phyloP scores from a whole-genome alignment of 2,113 vertebrate species.

The Fregata magnificens region DNA sequence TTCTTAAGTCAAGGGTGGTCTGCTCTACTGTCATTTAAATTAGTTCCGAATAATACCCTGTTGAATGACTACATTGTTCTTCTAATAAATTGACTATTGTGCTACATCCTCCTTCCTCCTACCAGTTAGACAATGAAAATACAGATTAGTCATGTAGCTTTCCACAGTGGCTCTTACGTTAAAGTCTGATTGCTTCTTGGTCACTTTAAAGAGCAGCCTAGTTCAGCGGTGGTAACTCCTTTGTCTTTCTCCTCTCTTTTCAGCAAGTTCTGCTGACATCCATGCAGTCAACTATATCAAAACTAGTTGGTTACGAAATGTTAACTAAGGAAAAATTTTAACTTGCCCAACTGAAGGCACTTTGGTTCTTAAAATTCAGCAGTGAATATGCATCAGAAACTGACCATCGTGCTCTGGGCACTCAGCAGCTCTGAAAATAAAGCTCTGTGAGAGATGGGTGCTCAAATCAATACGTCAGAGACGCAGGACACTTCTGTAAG shows the following conservation, averaged over 20 bases:
- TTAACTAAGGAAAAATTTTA: not conserved
- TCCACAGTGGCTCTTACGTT: not conserved
- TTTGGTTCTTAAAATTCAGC: not conserved
- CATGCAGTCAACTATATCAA: not conserved
- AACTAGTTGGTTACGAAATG: not conserved
- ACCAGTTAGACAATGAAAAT: conserved; percentile 33
- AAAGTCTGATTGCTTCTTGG: not conserved
- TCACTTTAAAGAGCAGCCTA: not conserved
- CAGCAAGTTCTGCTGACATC: not conserved
- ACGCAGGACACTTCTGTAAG: not conserved
- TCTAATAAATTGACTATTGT: conserved; percentile 47
- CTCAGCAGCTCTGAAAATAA: not conserved
- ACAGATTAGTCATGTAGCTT: conserved; percentile 27
- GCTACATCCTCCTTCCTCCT: conserved; percentile 35
- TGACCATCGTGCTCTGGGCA: not conserved
- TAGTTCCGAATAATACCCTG: conserved; percentile 17
- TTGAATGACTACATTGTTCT: conserved; percentile 33
- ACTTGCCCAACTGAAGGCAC: not conserved
- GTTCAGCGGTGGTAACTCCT: not conserved
- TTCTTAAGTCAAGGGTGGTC: not conserved
- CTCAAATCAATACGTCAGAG: not conserved
- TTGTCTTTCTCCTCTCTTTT: not conserved
- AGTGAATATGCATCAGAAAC: not conserved
- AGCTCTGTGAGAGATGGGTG: not conserved
- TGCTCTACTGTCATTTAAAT: conserved; percentile 1